These are phyloP conservation scores for Albula goreensis DNA, from an alignment of 2,113 vertebrate species.

Conservation along the genomic window DNA sequence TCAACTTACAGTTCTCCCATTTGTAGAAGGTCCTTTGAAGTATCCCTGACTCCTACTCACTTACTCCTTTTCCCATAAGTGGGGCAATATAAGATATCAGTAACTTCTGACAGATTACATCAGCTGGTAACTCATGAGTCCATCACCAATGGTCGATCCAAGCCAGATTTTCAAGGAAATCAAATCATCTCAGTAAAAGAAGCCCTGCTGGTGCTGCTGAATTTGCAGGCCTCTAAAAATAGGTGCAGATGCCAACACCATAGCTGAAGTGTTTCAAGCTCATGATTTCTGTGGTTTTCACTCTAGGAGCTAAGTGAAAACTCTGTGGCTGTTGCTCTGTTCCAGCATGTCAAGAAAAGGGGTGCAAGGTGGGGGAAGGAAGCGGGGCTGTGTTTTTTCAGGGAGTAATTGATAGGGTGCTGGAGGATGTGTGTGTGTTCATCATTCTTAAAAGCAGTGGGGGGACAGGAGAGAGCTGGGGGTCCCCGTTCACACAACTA, in stretches of 20 bases:
- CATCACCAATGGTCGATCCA: not conserved
- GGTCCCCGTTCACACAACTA: not conserved
- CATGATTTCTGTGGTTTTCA: constrained; percentile 29
- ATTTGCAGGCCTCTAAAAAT: constrained; percentile 26
- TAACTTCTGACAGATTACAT: not conserved
- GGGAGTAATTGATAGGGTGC: constrained; percentile 13
- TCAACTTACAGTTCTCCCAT: not conserved
- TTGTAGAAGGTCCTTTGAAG: not conserved
- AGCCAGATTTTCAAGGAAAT: not conserved
- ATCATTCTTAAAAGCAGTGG: constrained; percentile 11
- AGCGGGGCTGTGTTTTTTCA: not conserved
- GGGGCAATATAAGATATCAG: not conserved
- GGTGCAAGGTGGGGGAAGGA: not conserved
- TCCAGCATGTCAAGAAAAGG: not conserved
- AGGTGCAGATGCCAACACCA: constrained; percentile 20
- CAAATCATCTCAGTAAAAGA: not conserved
- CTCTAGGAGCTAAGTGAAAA: not conserved
- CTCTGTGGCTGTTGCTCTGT: not conserved
- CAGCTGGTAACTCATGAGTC: not conserved
- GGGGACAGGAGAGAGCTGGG: constrained; percentile 2
- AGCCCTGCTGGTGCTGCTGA: constrained; percentile 6
- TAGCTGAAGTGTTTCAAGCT: constrained; percentile 27
- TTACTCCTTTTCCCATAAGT: not conserved
- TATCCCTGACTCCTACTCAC: not conserved
- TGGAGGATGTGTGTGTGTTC: not conserved